Evolutionary conservation across 2,888 invertebrate species (phyloP).

Genomic region (Lasioglossum pauxillum): DNA sequence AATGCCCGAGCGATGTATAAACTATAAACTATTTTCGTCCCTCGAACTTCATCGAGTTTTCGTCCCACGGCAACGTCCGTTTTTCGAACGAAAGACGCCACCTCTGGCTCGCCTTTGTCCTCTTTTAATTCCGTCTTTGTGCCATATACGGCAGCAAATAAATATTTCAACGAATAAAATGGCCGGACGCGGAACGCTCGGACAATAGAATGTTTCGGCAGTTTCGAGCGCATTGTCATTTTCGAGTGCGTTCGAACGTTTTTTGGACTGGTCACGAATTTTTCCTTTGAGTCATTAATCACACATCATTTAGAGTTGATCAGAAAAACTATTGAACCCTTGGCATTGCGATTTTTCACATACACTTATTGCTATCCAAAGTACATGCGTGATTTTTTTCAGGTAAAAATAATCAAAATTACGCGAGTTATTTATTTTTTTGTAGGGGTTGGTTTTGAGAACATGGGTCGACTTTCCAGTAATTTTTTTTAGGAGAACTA

Average conservation of each 20-base stretch:
- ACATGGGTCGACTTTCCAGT: no score
- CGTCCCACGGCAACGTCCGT: background rate
- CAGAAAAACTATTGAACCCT: no score
- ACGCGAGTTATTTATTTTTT: background rate
- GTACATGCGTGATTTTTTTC: no score
- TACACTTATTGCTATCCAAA: no score
- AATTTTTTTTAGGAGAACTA: no score
- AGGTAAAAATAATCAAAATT: no score
- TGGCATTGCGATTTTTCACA: no score
- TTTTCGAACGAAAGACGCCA: background rate
- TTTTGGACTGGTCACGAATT: no score
- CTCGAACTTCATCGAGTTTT: slow-evolving; percentile 21
- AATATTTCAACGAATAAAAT: background rate
- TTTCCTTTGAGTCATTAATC: no score
- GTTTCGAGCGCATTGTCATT: background rate
- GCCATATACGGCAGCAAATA: background rate
- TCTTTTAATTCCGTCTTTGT: background rate
- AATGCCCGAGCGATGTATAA: slow-evolving; percentile 49
- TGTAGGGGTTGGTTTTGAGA: no score
- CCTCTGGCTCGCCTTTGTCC: background rate
- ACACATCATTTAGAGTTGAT: no score
- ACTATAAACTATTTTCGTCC: slow-evolving; percentile 45
- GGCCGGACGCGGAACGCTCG: background rate
- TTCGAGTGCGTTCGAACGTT: no score
- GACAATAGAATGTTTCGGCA: background rate